Conservation (phyloP, 2,113 vertebrate species). For the Bambusicola thoracicus region DNA sequence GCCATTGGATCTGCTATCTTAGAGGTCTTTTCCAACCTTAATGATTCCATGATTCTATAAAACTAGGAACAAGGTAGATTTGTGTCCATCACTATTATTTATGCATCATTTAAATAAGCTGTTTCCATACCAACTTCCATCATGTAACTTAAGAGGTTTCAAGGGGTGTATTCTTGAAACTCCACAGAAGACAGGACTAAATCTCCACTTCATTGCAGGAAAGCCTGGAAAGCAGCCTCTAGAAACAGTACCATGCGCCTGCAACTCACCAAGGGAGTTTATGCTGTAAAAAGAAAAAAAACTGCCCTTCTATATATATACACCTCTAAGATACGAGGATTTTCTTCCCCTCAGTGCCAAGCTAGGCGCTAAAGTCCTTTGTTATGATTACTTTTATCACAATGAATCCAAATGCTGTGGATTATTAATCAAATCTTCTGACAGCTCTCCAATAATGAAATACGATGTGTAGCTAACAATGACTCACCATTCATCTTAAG, state of each 20-base stretch:
- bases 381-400: slow-evolving; percentile 65
- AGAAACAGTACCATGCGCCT: neutral
- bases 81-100: neutral
- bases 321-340: slow-evolving; percentile 52
- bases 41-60: neutral
- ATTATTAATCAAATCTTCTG: slow-evolving; percentile 48
- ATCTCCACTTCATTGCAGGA: neutral
- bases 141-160: neutral
- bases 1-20: too few species aligned
- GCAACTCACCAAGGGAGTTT: neutral
- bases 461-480: neutral
- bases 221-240: slow-evolving; percentile 42
- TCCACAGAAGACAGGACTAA: neutral
- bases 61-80: neutral
- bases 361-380: slow-evolving; percentile 23
- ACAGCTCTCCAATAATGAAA: slow-evolving; percentile 49
- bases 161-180: neutral
- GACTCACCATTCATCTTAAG: neutral
- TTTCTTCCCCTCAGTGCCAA: slow-evolving; percentile 62
- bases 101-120: neutral
- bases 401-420: slow-evolving; percentile 19
- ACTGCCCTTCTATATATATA: slow-evolving; percentile 3
- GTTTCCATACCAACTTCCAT: neutral
- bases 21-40: too few species aligned
- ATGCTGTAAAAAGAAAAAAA: slow-evolving; percentile 16